A percentile compares a stretch with the other conserved stretches of the same genome.
phyloP scores from a whole-genome alignment of 2,113 vertebrate genomes.

The Chiloscyllium plagiosum region DNA sequence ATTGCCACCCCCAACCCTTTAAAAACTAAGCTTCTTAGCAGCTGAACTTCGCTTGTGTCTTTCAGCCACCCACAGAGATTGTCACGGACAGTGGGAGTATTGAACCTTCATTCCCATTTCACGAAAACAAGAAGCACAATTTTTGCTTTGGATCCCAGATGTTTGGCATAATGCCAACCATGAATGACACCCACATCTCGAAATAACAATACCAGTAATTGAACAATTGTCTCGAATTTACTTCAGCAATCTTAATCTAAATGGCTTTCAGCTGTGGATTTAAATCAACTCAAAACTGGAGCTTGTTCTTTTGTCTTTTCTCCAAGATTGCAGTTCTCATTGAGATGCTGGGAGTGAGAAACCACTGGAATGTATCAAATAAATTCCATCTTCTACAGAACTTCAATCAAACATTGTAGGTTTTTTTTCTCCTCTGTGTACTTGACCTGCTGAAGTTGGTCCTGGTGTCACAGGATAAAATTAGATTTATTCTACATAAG shows the following conservation, averaged over 20 bases:
- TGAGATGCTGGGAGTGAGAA: neutral
- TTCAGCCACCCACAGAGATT: neutral
- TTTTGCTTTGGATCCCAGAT: neutral
- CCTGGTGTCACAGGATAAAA: neutral
- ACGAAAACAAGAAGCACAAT: neutral
- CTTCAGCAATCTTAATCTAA: neutral
- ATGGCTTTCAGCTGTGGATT: neutral
- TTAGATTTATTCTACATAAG: neutral
- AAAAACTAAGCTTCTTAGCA: neutral
- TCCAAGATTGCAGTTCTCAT: neutral
- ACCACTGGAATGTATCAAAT: neutral
- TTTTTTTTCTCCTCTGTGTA: neutral
- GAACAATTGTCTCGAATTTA: neutral
- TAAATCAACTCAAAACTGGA: slow-evolving; percentile 1
- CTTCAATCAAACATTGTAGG: neutral
- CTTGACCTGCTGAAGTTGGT: neutral
- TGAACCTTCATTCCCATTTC: too few relatives aligned
- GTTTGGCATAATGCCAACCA: neutral
- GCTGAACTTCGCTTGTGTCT: neutral
- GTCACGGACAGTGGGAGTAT: neutral
- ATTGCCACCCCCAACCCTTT: neutral
- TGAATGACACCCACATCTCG: neutral
- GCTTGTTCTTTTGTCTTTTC: neutral
- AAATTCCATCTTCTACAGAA: neutral
- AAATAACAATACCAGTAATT: neutral